These are phyloP conservation scores for Pseudomyrmex pallidus DNA, from an alignment of 1,140 invertebrate species.

Conservation along the genomic window DNA sequence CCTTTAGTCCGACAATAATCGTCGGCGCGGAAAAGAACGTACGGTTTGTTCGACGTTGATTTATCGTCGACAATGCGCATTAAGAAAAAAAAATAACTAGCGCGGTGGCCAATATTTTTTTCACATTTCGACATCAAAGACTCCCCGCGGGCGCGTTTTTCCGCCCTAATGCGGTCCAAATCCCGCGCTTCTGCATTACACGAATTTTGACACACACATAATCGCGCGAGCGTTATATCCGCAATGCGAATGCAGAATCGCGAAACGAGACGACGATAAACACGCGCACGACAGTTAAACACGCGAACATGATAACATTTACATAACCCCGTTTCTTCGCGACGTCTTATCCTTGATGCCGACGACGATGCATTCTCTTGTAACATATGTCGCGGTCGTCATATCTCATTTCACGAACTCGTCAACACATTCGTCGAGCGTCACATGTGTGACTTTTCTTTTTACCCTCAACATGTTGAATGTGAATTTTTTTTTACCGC, in stretches of 20 bases:
- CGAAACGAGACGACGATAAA: constrained; percentile 15
- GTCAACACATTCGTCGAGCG: not conserved
- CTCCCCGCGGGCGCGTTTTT: not conserved
- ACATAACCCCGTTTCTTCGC: constrained; percentile 66
- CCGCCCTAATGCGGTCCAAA: not conserved
- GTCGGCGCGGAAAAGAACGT: constrained; percentile 50
- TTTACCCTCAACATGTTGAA: not conserved
- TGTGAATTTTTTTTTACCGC: not conserved
- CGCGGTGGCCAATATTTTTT: constrained; percentile 55
- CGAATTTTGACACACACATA: not conserved
- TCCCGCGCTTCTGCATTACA: not conserved
- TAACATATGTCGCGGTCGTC: constrained; percentile 31
- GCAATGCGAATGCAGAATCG: not conserved
- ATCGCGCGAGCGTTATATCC: not conserved
- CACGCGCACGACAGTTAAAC: constrained; percentile 49
- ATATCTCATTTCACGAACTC: constrained; percentile 30
- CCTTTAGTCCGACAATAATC: constrained; percentile 66
- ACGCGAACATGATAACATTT: constrained; percentile 63
- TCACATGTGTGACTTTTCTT: not conserved
- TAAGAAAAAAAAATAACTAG: not conserved
- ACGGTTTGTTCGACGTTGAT: constrained; percentile 64
- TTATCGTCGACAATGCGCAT: constrained; percentile 47
- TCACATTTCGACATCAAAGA: not conserved
- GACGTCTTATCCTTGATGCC: constrained; percentile 61
- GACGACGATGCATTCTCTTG: constrained; percentile 13